These are phyloP conservation scores for Gorsachius magnificus DNA, from an alignment of 2,797 vertebrate genomes.

Conservation along the genomic window DNA sequence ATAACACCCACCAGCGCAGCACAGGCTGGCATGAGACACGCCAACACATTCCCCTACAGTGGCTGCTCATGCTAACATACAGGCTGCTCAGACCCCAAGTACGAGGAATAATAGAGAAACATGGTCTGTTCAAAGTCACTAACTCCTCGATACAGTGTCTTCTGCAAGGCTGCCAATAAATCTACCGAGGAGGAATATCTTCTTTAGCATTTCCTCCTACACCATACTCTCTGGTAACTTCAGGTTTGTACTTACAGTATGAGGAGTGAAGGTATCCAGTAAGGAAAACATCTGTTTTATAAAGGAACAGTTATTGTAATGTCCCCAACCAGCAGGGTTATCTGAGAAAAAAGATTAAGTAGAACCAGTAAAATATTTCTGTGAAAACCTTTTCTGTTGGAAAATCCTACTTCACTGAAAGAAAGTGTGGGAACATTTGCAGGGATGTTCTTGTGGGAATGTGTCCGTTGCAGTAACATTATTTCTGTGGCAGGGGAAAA, in stretches of 20 bases:
- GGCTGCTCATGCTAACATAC: accelerated
- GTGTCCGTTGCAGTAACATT: not conserved
- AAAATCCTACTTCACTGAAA: not conserved
- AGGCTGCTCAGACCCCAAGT: not conserved
- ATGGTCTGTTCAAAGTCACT: not conserved
- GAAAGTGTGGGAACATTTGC: not conserved
- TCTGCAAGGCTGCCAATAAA: not conserved
- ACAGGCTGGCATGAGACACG: accelerated
- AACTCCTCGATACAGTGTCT: not conserved
- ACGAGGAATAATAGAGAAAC: accelerated
- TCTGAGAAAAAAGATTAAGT: not conserved
- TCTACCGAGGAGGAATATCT: not conserved
- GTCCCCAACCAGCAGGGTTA: not conserved
- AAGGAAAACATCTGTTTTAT: not conserved
- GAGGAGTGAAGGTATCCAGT: not conserved
- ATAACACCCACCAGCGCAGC: accelerated
- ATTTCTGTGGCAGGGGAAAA: not conserved
- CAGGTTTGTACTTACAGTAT: not conserved
- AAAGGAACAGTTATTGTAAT: not conserved
- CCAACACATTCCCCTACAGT: not conserved
- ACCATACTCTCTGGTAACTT: not conserved
- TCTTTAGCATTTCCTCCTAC: not conserved
- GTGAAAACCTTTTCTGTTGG: not conserved
- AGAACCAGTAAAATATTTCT: not conserved
- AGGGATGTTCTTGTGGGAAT: not conserved